These are phyloP conservation scores for Drosophila kohkoa DNA, from an alignment of 1,140 invertebrate species.

Conservation along the genomic window DNA sequence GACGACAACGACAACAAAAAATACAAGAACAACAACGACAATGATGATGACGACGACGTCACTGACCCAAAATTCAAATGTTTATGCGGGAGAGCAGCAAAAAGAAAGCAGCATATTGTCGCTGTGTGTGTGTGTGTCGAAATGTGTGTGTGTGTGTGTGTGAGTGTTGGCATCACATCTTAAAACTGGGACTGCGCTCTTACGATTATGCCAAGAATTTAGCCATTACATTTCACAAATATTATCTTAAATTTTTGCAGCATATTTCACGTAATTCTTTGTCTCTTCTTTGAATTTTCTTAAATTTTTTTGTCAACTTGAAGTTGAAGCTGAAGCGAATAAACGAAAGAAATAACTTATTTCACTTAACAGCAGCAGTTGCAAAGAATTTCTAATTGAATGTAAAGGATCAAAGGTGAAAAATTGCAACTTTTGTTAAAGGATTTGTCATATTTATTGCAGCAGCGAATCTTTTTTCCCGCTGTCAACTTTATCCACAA, in stretches of 20 bases:
- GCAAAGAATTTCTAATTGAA: too few species aligned
- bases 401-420: too few species aligned
- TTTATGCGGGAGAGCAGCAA: slow-evolving; percentile 61
- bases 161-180: background rate
- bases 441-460: too few species aligned
- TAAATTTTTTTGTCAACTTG: too few species aligned
- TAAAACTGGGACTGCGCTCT: background rate
- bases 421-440: too few species aligned
- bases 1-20: slow-evolving; percentile 38
- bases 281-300: background rate
- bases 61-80: slow-evolving; percentile 82
- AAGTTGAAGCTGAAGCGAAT: too few species aligned
- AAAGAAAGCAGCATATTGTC: slow-evolving; percentile 34
- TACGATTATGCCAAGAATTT: slow-evolving; percentile 23
- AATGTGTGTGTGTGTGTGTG: background rate
- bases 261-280: background rate
- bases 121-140: background rate
- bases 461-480: too few species aligned
- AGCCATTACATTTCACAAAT: slow-evolving; percentile 10
- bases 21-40: slow-evolving; percentile 8
- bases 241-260: slow-evolving; percentile 16
- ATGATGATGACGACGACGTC: slow-evolving; percentile 45
- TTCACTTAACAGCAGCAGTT: too few species aligned
- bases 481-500: too few species aligned
- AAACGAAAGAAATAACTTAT: too few species aligned